Evolutionary conservation across 2,888 invertebrate genomes (phyloP).

Genomic region (Sinohyriopsis cumingii): DNA sequence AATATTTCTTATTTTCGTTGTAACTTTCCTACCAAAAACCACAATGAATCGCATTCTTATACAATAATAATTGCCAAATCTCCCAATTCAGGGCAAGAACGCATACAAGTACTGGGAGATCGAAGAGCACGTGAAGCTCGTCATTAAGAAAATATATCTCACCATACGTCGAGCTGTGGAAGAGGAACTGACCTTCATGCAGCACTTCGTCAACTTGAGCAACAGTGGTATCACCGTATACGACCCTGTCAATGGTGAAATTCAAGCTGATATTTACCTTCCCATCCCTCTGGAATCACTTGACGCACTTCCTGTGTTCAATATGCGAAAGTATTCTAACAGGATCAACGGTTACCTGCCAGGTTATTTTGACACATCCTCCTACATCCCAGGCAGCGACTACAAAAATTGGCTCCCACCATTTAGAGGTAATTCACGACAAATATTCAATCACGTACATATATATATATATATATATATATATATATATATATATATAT

Average conservation of each 20-base stretch:
- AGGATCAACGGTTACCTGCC: constrained; percentile 27
- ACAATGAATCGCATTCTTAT: too few relatives aligned
- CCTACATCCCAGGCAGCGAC: constrained; percentile 80
- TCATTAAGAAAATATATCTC: constrained; percentile 15
- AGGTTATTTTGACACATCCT: constrained; percentile 13
- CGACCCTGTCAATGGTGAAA: constrained; percentile 39
- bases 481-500: too few relatives aligned
- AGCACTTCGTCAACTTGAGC: constrained; percentile 15
- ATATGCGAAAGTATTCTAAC: constrained; percentile 23
- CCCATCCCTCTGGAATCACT: constrained; percentile 37
- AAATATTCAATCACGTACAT: not conserved
- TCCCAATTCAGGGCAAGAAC: constrained; percentile 38
- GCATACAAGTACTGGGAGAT: constrained; percentile 54
- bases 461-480: too few relatives aligned
- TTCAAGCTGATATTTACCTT: constrained; percentile 37
- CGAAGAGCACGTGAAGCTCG: constrained; percentile 37
- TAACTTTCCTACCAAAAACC: too few relatives aligned
- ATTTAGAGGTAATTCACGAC: constrained; percentile 80
- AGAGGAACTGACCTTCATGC: constrained; percentile 29
- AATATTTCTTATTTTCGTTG: too few relatives aligned
- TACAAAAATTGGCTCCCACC: constrained; percentile 88
- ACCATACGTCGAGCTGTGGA: constrained; percentile 31
- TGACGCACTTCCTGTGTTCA: constrained; percentile 25
- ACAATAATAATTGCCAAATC: too few relatives aligned
- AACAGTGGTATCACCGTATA: constrained; percentile 35